Base-by-base conservation (phyloP, 1,140 invertebrate genomes). In the Chlorops oryzae region DNA sequence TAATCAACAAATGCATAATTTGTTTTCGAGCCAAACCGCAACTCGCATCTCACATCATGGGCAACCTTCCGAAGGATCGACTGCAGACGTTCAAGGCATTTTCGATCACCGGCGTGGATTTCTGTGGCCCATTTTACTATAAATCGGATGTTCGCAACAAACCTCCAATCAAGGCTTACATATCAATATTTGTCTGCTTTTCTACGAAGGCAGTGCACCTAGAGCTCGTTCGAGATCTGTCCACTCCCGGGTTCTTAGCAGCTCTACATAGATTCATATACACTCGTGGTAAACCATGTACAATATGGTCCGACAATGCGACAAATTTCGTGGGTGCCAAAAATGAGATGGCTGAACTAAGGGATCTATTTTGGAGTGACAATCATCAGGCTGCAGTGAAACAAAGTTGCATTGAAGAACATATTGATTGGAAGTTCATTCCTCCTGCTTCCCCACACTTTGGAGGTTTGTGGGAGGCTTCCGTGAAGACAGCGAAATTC, bases 401-500 rank as follows among this genome's bases (percentile, higher is more conserved):
- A n/a, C n/a, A n/a, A n/a, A n/a, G n/a, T n/a, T n/a, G n/a, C n/a
- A n/a, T n/a, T n/a, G n/a, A n/a, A n/a, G n/a, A n/a, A n/a, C n/a
- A n/a, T n/a, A n/a, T n/a, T n/a, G n/a, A n/a, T n/a, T 69, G 50
- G 47, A 32, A 58, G 6, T 52, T 53, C 34, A 49, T 53, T 17
- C 51, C 51, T 2, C 51, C 46, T 3, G 32, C 41, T 12, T 40
- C 47, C n/a, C 41, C 47, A 15, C 41, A 54, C 32, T 45, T 54
- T 34, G 52, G 51, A 9, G 51, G 46, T 15, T 21, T 25, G 17
- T 9, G 42, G 42, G 42, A 51, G 25, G 34, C 43, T 3, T 35
- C 42, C 10, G 42, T 46, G 13, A 51, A 46, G 22, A 12, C 50
- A 34, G 51, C 51, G 1, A 52, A 52, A 35, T 43, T 18, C 12